Base-by-base conservation (phyloP, 2,113 vertebrate genomes). In the Xiphias gladius region DNA sequence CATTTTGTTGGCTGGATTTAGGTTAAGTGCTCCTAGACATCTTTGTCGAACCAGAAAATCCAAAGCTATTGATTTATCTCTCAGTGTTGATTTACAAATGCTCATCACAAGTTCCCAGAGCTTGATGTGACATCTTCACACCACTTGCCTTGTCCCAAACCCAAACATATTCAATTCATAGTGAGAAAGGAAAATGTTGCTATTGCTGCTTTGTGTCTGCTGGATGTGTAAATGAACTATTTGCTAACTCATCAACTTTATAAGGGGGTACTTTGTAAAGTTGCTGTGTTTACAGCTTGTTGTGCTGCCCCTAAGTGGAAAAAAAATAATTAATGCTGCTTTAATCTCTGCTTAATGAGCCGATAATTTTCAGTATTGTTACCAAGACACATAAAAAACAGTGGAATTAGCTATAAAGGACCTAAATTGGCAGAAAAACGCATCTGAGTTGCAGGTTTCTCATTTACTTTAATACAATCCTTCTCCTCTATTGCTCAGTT, bases 301-400 rank as follows among this genome's bases (percentile, higher is more conserved):
- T 35, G 32, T 35, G 32, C 32, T 77, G 24, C 17, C 26, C 3
- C 13, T 1, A 39, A 57, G 30, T 48, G 17, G 20, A 24, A 43
- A 35, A 20, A 54, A n/a, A 70, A 41, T 2, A 35, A 50, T 75
- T 57, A 52, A 75, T 71, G 58, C 20, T 16, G 22, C 2, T 74
- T 75, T 75, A 72, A 76, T 67, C 54, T 37, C 32, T 72, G 76
- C 8, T 28, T 75, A 83, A 86, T 46, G 75, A 75, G 52, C 6
- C 1, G 10, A 63, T 75, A 14, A 64, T 57, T 78, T 77, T 32
- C 30, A 50, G 11, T 41, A 66, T 59, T 12, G 32, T 37, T 46
- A 50, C 39, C 58, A 65, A 76, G 28, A 71, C 54, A 1, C 10
- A 61, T 64, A 64, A 39, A 78, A 41, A 17, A 3, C 19, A 73